These are phyloP conservation scores for Siniperca undulata DNA, from an alignment of 2,797 vertebrate species.

Conservation along the genomic window DNA sequence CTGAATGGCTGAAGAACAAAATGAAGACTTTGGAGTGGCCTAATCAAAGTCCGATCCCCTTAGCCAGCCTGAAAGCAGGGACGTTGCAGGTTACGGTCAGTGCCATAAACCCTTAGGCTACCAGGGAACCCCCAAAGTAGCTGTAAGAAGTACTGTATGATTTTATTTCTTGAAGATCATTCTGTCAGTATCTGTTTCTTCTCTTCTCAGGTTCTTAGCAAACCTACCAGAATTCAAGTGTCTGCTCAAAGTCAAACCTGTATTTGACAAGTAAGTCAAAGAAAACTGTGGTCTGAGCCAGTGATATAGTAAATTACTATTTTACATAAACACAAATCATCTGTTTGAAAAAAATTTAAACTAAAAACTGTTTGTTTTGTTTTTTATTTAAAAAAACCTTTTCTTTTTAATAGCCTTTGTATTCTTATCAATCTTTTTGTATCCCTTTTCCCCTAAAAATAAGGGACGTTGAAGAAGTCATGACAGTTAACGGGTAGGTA, in stretches of 20 bases:
- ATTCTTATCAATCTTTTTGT: neutral
- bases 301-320: neutral
- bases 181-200: neutral
- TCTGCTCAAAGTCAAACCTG: conserved; percentile 90
- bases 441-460: conserved; percentile 23
- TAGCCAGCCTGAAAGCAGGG: too few relatives aligned
- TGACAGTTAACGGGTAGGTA: conserved; percentile 89
- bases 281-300: neutral
- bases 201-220: conserved; percentile 88
- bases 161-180: neutral
- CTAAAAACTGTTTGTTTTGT: neutral
- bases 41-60: too few relatives aligned
- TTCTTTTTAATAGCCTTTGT: neutral
- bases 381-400: neutral
- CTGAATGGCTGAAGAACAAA: too few relatives aligned
- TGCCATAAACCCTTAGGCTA: neutral
- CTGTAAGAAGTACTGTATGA: neutral
- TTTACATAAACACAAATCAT: neutral
- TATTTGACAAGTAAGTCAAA: conserved; percentile 93
- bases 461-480: conserved; percentile 90
- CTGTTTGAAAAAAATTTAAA: neutral
- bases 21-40: too few relatives aligned
- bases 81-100: neutral
- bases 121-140: neutral
- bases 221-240: conserved; percentile 90